These are phyloP conservation scores for Prochilodus magdalenae DNA, from an alignment of 2,113 vertebrate genomes.

Conservation along the genomic window DNA sequence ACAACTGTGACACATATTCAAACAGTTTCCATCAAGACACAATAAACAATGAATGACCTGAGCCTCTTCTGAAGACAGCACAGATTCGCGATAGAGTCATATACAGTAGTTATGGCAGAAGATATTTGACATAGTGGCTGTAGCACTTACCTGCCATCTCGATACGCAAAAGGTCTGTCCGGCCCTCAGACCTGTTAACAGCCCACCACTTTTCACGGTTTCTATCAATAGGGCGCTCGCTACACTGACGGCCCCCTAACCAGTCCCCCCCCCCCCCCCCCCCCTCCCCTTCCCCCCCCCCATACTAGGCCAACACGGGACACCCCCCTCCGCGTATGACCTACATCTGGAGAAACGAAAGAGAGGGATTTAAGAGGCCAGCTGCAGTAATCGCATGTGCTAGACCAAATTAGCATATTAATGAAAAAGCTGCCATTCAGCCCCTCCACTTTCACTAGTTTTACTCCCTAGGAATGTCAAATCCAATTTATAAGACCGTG, in stretches of 20 bases:
- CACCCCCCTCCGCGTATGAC: too few species aligned
- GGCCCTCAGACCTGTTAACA: constrained; percentile 99
- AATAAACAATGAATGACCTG: not conserved
- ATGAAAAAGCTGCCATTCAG: constrained; percentile 30
- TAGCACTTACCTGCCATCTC: constrained; percentile 94
- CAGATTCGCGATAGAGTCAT: too few species aligned
- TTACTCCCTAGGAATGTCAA: constrained; percentile 17
- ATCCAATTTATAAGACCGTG: constrained; percentile 27
- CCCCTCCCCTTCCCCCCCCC: too few species aligned
- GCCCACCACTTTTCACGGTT: constrained; percentile 91
- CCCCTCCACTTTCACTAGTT: constrained; percentile 14
- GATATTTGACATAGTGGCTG: too few species aligned
- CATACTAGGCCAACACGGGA: too few species aligned
- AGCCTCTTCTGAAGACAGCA: too few species aligned
- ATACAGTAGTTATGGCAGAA: too few species aligned
- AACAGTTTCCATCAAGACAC: not conserved
- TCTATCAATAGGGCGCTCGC: constrained; percentile 93
- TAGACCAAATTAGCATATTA: constrained; percentile 26
- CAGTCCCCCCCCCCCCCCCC: too few species aligned
- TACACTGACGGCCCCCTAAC: constrained; percentile 92
- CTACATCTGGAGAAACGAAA: constrained; percentile 84
- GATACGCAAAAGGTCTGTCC: constrained; percentile 93
- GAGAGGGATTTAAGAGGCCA: not conserved
- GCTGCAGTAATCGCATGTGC: too few species aligned
- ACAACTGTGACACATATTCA: too few species aligned